Evolutionary conservation across 2,888 invertebrate genomes (phyloP).

Genomic region (Orthonychiurus folsomi): DNA sequence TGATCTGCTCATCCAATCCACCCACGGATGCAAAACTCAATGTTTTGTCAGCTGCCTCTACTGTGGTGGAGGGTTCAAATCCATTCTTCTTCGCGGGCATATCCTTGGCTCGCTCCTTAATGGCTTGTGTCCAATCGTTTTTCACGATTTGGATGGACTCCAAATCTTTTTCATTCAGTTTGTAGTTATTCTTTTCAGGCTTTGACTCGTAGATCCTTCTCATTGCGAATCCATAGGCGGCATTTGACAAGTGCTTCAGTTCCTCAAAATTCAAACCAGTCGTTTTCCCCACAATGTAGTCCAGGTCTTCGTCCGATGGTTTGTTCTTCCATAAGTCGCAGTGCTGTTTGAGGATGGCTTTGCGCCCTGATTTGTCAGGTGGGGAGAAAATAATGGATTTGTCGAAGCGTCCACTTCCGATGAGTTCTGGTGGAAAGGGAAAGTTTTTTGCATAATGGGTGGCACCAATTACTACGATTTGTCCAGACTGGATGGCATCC

Average conservation of each 20-base stretch:
- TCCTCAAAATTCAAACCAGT: slow-evolving; percentile 77
- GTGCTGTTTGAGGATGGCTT: slow-evolving; percentile 68
- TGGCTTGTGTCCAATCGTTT: background rate
- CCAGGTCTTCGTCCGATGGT: slow-evolving; percentile 53
- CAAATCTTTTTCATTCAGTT: background rate
- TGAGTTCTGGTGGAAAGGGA: slow-evolving; percentile 77
- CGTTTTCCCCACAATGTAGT: slow-evolving; percentile 59
- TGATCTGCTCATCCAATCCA: slow-evolving; percentile 25
- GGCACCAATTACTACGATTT: slow-evolving; percentile 84
- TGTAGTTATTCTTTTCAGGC: too few relatives aligned
- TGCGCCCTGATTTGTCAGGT: slow-evolving; percentile 60
- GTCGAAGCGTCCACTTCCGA: slow-evolving; percentile 83
- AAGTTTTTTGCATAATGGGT: slow-evolving; percentile 84
- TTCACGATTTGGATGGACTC: background rate
- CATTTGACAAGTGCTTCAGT: slow-evolving; percentile 73
- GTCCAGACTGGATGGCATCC: too few relatives aligned
- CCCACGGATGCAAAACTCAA: slow-evolving; percentile 20
- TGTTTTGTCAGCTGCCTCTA: slow-evolving; percentile 13
- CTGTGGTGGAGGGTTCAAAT: too few relatives aligned
- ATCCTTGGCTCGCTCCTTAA: background rate
- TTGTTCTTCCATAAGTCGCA: slow-evolving; percentile 59
- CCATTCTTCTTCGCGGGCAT: background rate
- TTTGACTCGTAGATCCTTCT: too few relatives aligned
- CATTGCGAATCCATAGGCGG: slow-evolving; percentile 50
- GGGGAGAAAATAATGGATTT: slow-evolving; percentile 76